phyloP scores from a whole-genome alignment of 2,888 invertebrate species.

The Drosophila helvetica region DNA sequence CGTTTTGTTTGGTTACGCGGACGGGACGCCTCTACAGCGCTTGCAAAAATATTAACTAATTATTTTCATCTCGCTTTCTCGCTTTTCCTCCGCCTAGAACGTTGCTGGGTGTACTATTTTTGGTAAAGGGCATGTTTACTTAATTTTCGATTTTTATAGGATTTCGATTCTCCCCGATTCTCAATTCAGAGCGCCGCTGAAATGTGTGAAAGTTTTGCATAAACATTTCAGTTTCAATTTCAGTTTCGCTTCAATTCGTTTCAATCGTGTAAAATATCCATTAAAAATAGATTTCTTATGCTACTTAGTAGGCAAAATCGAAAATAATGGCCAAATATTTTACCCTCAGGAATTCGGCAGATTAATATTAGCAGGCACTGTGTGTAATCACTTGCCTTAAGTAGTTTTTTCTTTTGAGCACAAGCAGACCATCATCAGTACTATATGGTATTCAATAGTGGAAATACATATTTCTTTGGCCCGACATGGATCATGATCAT shows the following conservation, averaged over 20 bases:
- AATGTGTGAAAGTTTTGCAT: slow-evolving; percentile 60
- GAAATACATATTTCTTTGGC: neutral
- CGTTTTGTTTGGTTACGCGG: slow-evolving; percentile 62
- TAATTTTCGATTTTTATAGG: slow-evolving; percentile 64
- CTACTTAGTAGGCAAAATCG: slow-evolving; percentile 10
- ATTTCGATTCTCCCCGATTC: slow-evolving; percentile 33
- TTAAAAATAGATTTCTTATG: slow-evolving; percentile 50
- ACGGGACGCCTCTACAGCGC: slow-evolving; percentile 29
- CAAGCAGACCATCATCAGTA: neutral
- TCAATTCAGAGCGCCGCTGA: slow-evolving; percentile 40
- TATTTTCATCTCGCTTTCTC: slow-evolving; percentile 28
- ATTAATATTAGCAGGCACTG: slow-evolving; percentile 33
- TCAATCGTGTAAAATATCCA: slow-evolving; percentile 40
- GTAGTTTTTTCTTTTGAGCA: slow-evolving; percentile 1
- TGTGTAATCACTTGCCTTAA: slow-evolving; percentile 31
- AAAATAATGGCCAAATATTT: slow-evolving; percentile 36
- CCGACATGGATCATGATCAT: neutral
- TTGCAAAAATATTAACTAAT: slow-evolving; percentile 57
- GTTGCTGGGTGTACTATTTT: slow-evolving; percentile 56
- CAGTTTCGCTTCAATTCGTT: slow-evolving; percentile 18
- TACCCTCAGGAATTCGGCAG: slow-evolving; percentile 21
- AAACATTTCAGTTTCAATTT: slow-evolving; percentile 56
- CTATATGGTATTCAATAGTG: slow-evolving; percentile 5
- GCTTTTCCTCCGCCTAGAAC: slow-evolving; percentile 3
- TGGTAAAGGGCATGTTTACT: slow-evolving; percentile 73